Evolutionary conservation across 2,113 vertebrate genomes (phyloP), one percentile per base, ranked within the genome.

Genomic region (Boleophthalmus pectinirostris): DNA sequence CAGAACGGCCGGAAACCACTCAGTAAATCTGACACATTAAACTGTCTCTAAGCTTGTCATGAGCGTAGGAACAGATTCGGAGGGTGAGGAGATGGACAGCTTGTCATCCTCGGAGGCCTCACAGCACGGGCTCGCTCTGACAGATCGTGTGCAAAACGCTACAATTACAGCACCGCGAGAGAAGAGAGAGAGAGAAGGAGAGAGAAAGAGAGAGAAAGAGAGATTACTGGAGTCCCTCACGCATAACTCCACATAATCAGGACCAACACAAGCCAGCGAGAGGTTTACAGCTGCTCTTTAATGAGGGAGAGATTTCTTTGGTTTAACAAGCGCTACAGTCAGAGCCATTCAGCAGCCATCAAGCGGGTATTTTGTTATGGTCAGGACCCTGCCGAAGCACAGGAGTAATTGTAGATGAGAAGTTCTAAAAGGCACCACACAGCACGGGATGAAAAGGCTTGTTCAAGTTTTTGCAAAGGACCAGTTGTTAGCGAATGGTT

Each of bases 171-270:
- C 58, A 9, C 25, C 29, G 29, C 60, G 6, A 61, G 15, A 0
- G 61, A 64, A 10, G 38, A 29, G 16, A 33, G 18, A 11, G 3
- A 63, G 7, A 20, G 3, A 3, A n/a, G 25, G 38, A 10, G 38
- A 29, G 25, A 33, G 9, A 11, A 3, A 63, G 6, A 10, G 3
- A 3, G 11, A 10, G 35, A 29, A 15, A 18, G 18, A 3, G 9
- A 63, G 7, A 20, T 2, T 3, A n/a, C 25, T 3, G 16, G 29
- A 33, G 29, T 63, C 29, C 2, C 25, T 20, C 60, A 18, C 25
- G 35, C 60, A 35, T 33, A 63, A 35, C 29, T 38, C 12, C 61
- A 43, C 61, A 64, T 64, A 43, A 64, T 64, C 33, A 64, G 33
- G 18, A 35, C 29, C 7, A n/a, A 35, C 38, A 38, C 18, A 15